Conservation (phyloP, 2,888 invertebrate genomes). For the Epinotia ramella region DNA sequence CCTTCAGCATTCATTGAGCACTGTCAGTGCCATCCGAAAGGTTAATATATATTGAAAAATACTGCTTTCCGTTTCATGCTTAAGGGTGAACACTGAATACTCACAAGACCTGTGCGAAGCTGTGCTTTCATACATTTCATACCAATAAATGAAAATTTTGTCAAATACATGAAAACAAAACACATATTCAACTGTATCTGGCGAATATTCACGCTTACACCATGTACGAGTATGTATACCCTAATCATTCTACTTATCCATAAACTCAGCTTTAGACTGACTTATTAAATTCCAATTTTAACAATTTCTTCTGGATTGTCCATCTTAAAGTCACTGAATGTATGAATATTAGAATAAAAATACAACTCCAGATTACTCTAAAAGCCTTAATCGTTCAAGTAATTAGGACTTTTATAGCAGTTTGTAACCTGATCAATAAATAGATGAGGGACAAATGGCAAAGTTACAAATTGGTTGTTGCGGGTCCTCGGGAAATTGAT, state of each 20-base stretch:
- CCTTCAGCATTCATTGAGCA: too few species aligned
- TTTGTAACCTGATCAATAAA: not conserved
- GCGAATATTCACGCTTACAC: too few species aligned
- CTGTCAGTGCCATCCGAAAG: too few species aligned
- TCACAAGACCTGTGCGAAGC: too few species aligned
- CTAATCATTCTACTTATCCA: too few species aligned
- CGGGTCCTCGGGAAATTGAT: not conserved
- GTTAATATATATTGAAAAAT: not conserved
- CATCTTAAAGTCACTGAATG: not conserved
- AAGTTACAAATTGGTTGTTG: not conserved
- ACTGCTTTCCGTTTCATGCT: not conserved
- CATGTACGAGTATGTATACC: too few species aligned
- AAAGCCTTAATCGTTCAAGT: not conserved
- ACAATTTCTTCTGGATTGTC: not conserved
- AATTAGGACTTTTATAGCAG: not conserved
- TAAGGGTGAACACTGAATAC: not conserved
- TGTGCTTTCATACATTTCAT: too few species aligned
- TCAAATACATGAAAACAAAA: too few species aligned
- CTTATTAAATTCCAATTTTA: not conserved
- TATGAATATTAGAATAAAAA: not conserved
- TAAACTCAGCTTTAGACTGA: not conserved
- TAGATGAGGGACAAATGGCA: not conserved
- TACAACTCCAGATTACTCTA: not conserved
- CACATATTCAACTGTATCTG: too few species aligned
- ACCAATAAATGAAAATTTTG: too few species aligned